phyloP scores from a whole-genome alignment of 2,888 invertebrate species.

The Clostera curtula region DNA sequence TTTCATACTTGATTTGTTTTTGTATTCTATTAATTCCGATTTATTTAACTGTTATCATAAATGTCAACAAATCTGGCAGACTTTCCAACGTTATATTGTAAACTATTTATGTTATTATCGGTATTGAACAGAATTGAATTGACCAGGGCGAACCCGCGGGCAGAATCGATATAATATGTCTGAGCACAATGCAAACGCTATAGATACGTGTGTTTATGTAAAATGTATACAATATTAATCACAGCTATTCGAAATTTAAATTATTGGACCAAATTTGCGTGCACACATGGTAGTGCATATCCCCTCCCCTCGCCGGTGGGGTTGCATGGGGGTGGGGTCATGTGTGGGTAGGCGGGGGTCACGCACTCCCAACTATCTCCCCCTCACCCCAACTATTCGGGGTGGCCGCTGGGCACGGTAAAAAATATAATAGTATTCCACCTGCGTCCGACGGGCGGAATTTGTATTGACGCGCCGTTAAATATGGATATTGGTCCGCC shows the following conservation, averaged over 20 bases:
- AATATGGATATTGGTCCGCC: constrained; percentile 55
- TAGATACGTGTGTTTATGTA: constrained; percentile 25
- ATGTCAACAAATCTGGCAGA: too few relatives aligned
- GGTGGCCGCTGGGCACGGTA: constrained; percentile 59
- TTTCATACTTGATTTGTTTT: too few relatives aligned
- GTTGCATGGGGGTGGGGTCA: constrained; percentile 22
- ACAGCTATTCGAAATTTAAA: constrained; percentile 69
- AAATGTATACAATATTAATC: constrained; percentile 62
- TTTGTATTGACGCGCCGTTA: constrained; percentile 57
- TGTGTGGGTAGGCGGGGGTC: constrained; percentile 45
- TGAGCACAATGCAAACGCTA: constrained; percentile 1
- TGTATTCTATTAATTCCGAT: too few relatives aligned
- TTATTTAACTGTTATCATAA: too few relatives aligned
- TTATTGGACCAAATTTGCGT: constrained; percentile 70
- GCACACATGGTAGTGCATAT: constrained; percentile 62
- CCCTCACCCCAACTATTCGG: constrained; percentile 60
- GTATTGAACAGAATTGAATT: too few relatives aligned
- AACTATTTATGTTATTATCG: too few relatives aligned
- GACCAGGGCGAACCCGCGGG: too few relatives aligned
- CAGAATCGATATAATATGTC: not conserved
- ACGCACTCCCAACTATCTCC: constrained; percentile 56
- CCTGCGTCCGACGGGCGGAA: constrained; percentile 60
- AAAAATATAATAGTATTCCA: constrained; percentile 68
- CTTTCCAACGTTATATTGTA: too few relatives aligned
- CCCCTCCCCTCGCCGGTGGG: constrained; percentile 24